A percentile compares a stretch with the other conserved stretches of the same genome.
Conservation (phyloP, 2,888 invertebrate species). For the Plagiodera versicolora region DNA sequence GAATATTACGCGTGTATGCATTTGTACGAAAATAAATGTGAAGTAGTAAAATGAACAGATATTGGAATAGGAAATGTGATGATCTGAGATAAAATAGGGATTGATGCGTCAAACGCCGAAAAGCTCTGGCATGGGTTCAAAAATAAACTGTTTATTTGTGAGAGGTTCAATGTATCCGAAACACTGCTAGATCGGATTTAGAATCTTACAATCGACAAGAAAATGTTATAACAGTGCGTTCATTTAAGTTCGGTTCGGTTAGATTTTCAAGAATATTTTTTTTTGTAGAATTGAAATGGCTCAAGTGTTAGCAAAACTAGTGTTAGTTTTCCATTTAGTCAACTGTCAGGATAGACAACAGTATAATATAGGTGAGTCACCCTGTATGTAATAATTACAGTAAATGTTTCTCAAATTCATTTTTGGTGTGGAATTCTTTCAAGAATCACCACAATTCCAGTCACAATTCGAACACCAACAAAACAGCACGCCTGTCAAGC, state of each 20-base stretch:
- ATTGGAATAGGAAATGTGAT: too few species aligned
- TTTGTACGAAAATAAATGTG: too few species aligned
- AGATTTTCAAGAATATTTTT: background rate
- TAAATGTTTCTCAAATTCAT: too few species aligned
- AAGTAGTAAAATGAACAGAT: too few species aligned
- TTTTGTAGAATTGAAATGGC: background rate
- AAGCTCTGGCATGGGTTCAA: background rate
- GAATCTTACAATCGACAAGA: background rate
- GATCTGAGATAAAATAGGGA: background rate
- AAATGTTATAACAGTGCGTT: background rate
- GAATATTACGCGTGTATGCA: too few species aligned
- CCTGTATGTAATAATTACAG: too few species aligned
- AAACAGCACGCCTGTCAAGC: too few species aligned
- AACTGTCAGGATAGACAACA: conserved; percentile 13
- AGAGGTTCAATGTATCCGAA: background rate
- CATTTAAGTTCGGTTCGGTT: background rate
- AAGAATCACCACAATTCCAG: too few species aligned
- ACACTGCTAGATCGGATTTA: background rate
- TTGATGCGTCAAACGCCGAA: background rate
- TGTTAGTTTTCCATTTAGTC: background rate
- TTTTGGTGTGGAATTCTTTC: too few species aligned
- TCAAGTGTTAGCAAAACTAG: background rate
- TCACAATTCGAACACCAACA: too few species aligned
- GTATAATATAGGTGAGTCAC: conserved; percentile 21
- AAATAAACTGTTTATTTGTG: background rate